A percentile compares a stretch with the other conserved stretches of the same genome.
These are phyloP conservation scores for Strigamia crassipes DNA, from an alignment of 2,888 invertebrate species.

Conservation along the genomic window DNA sequence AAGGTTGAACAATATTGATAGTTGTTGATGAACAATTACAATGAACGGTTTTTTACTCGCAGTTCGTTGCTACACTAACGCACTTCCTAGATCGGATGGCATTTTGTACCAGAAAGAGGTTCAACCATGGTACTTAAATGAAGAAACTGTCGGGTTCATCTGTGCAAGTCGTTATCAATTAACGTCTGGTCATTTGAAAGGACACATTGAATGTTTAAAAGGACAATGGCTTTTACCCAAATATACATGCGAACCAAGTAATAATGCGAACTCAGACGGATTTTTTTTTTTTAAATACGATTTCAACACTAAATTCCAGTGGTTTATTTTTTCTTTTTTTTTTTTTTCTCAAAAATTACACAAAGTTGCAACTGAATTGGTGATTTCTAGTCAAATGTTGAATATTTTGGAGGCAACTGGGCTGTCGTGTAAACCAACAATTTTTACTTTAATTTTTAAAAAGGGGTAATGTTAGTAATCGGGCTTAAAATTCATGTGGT, in stretches of 20 bases:
- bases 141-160: neutral
- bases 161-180: constrained; percentile 16
- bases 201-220: neutral
- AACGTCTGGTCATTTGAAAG: neutral
- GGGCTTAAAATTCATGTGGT: too few relatives aligned
- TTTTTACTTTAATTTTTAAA: too few relatives aligned
- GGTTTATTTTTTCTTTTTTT: too few relatives aligned
- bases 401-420: too few relatives aligned
- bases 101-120: neutral
- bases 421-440: too few relatives aligned
- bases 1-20: neutral
- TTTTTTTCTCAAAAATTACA: too few relatives aligned
- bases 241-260: constrained; percentile 3
- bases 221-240: constrained; percentile 12
- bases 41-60: neutral
- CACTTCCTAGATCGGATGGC: neutral
- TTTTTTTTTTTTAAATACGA: neutral
- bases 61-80: neutral
- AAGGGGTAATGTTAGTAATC: neutral
- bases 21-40: neutral
- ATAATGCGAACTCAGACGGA: neutral
- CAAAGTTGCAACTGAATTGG: neutral
- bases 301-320: too few relatives aligned
- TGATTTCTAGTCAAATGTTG: neutral
- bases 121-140: neutral